Evolutionary conservation across 2,888 invertebrate genomes (phyloP), one percentile per base, ranked within the genome.

Genomic region (Dendrolimus pini): DNA sequence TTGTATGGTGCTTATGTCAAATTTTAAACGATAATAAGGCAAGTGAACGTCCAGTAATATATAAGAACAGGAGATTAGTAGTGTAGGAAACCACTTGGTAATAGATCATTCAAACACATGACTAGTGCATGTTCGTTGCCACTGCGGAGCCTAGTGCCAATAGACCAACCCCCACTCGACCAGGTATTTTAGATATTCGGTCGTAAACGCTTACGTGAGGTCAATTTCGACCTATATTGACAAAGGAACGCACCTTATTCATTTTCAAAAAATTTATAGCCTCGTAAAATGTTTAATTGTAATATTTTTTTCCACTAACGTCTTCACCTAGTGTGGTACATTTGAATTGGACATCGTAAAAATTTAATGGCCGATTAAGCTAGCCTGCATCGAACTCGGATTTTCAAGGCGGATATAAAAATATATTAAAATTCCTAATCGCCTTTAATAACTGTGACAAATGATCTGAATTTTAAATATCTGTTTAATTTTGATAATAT

Each of bases 181-280:
- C 61, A 65, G 66, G 64, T 68, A 66, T 66, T 76, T 78, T 80
- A 77, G 78, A 78, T 79, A 80, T 76, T 64, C 67, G 69, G 69
- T 69, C 60, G 68, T 62, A 57, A 59, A 52, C 57, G 30, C 30
- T 62, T 64, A 65, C 64, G 41, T 61, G 60, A 62, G 66, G 64
- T 67, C 67, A 67, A 69, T 56, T 67, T 66, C 64, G 65, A 65
- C 58, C 64, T 63, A 67, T 65, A 65, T 59, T 59, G 58, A 65
- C 61, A 65, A 67, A 63, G 61, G 58, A 41, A 42, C 42, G 58
- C 62, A 59, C 59, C 60, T 61, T 63, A 63, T 62, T 61, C 67
- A 73, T 77, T 77, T 75, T 74, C 70, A 72, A 70, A 60, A 61
- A 60, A 60, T 62, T 62, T 59, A 63, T 59, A 13, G 10, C 58